Base-by-base conservation (phyloP, 2,113 vertebrate genomes). In the Potamarius usumacintae region DNA sequence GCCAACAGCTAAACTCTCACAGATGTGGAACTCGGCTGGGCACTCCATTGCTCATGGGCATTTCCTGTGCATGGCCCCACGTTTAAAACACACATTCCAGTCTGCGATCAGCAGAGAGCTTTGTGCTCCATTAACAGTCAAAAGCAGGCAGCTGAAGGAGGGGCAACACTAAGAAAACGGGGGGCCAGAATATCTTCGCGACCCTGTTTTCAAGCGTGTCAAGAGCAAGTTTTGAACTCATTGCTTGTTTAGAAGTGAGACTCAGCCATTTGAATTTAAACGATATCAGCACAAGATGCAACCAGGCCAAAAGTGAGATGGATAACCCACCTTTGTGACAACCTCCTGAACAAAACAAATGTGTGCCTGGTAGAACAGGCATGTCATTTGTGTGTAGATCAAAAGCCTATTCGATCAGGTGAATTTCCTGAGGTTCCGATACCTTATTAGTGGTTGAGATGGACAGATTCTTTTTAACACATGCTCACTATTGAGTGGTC, bases 1-100 rank as follows among this genome's bases (percentile, higher is more conserved):
- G 85, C 67, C 77, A 90, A 85, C 83, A 90, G 92, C 91, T 95
- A 95, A 95, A 94, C 93, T 93, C 91, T 95, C 93, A 89, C 95
- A 96, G 94, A 95, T 95, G 95, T 96, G 91, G 72, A 55, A 84
- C 84, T 89, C 82, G 42, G 88, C 85, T 67, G 63, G 89, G 90
- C 92, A 91, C 55, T 87, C 65, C 93, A 94, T 93, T 88, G 89
- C 92, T 93, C 90, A 92, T 83, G 93, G 93, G 91, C 92, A 95
- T 93, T 95, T 95, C 94, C 94, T 95, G 94, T 92, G 89, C 88
- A 88, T 85, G 93, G 90, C 91, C 92, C 91, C 91, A 92, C 90
- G 90, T 92, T 92, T 92, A 89, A 89, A 94, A 91, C 71, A 91
- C 92, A 92, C 91, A 91, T 89, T 90, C 93, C 91, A 89, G 69